Evolutionary conservation across 1,140 invertebrate species (phyloP), one percentile per base, ranked within the genome.

Genomic region (Homarus americanus): DNA sequence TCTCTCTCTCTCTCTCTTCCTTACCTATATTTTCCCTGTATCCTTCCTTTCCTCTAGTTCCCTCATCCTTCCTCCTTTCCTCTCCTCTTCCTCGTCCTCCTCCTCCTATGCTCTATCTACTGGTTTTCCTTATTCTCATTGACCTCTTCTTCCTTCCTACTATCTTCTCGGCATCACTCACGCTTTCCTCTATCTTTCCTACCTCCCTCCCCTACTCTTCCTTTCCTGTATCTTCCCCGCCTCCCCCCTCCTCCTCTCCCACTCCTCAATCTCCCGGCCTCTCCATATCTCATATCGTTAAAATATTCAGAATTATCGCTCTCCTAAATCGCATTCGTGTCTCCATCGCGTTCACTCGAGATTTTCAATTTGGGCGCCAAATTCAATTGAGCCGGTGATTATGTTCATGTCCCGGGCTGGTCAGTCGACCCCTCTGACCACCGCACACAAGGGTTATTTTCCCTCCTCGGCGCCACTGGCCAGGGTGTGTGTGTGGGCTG

Each of bases 291-390:
- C 83, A 86, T 86, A 86, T 86, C 83, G 83, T 86, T 86, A 86
- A 86, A 86, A 86, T 86, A 86, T 86, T 86, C 83, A 86, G 72
- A 69, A 86, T 86, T 86, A 86, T 86, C 83, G 83, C 83, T 86
- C 73, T 41, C 83, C 79, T 83, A 90, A 90, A 90, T 90, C 87
- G 87, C 87, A 90, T 91, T 91, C 82, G 89, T 73, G 82, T 91
- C 89, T 85, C 82, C 82, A 91, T 91, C 89, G 82, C 89, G 82
- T 82, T 82, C 89, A 91, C 83, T 86, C 89, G 89, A 91, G 89
- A 91, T 91, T 91, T 86, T 91, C 89, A 91, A 91, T 91, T 91
- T 91, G 89, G 83, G 28, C 89, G 89, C 82, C 89, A 91, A 91
- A 91, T 91, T 85, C 89, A 91, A 91, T 91, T 86, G 89, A 91